These are phyloP conservation scores for Melieria crassipennis DNA, from an alignment of 2,888 invertebrate species.

Conservation along the genomic window DNA sequence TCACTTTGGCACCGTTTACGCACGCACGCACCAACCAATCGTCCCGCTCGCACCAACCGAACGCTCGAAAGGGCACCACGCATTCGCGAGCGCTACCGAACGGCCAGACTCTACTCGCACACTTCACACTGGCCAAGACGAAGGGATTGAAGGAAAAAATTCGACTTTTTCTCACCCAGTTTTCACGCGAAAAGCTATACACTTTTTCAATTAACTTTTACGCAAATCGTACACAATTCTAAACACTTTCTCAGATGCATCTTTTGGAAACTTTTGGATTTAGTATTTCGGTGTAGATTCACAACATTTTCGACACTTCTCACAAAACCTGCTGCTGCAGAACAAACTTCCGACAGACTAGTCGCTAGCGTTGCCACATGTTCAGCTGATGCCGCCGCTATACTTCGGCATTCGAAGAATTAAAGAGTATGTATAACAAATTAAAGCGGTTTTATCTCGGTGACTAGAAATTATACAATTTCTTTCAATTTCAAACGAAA, in stretches of 20 bases:
- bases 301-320: slow-evolving; percentile 1
- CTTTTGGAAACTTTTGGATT: not conserved
- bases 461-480: no score
- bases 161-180: not conserved
- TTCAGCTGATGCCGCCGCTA: no score
- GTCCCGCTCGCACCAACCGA: slow-evolving; percentile 30
- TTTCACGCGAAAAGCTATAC: not conserved
- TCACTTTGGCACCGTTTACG: slow-evolving; percentile 29
- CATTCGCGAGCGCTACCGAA: slow-evolving; percentile 20
- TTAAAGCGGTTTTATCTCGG: no score
- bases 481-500: no score
- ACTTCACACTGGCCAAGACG: slow-evolving; percentile 5
- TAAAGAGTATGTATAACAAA: no score
- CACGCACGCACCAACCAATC: slow-evolving; percentile 23
- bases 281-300: not conserved
- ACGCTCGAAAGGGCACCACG: slow-evolving; percentile 11
- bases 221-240: not conserved
- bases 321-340: no score
- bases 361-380: no score
- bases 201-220: slow-evolving; percentile 7
- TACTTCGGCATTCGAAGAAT: no score
- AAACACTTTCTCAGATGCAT: not conserved
- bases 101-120: not conserved
- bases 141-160: not conserved
- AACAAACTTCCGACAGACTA: no score